phyloP scores from a whole-genome alignment of 2,888 invertebrate genomes.

The Ormia ochracea region DNA sequence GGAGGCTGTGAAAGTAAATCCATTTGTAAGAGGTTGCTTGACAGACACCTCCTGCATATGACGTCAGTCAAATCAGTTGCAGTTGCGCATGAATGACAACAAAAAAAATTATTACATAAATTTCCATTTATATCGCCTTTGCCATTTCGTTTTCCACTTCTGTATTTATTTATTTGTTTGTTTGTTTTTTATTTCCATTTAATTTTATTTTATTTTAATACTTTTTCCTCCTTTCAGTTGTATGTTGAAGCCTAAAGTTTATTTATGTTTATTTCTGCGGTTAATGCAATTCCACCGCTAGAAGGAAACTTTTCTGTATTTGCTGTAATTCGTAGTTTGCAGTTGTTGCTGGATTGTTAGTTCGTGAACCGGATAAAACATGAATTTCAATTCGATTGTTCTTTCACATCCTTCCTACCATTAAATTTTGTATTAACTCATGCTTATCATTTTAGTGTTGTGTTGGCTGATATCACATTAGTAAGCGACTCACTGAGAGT shows the following conservation, averaged over 20 bases:
- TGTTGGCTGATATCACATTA: neutral
- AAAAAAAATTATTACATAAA: neutral
- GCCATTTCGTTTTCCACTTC: too few species aligned
- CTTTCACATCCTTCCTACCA: constrained; percentile 31
- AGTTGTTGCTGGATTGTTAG: neutral
- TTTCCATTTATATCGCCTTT: too few species aligned
- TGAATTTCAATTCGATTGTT: constrained; percentile 42
- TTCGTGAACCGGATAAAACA: constrained; percentile 32
- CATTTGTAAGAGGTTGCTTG: neutral
- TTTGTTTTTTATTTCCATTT: too few species aligned
- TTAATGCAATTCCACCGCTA: neutral
- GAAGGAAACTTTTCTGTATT: neutral
- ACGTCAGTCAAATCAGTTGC: neutral
- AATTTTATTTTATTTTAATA: too few species aligned
- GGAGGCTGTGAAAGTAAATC: neutral
- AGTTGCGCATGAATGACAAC: neutral
- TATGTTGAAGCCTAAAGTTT: constrained; percentile 8
- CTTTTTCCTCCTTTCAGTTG: neutral
- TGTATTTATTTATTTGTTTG: too few species aligned
- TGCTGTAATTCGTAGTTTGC: neutral
- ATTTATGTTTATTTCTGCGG: neutral
- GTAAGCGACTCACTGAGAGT: too few species aligned
- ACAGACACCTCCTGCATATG: neutral
- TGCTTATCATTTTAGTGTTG: constrained; percentile 35
- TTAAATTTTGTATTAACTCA: constrained; percentile 44